These are phyloP conservation scores for Rhinolophus ferrumequinum DNA, from an alignment of 2,113 vertebrate genomes.

Conservation along the genomic window DNA sequence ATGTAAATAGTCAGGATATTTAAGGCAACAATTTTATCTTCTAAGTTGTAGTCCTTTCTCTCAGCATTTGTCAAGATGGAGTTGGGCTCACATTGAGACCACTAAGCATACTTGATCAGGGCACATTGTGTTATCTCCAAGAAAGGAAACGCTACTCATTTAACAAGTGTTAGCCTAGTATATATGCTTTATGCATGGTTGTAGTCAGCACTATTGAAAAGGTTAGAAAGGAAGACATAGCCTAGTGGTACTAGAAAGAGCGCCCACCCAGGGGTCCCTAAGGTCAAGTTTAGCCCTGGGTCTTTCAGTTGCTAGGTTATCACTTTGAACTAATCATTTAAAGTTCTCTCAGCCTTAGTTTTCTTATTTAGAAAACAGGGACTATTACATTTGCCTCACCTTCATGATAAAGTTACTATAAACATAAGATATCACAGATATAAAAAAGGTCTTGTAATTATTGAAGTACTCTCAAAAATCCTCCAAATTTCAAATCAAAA, in stretches of 20 bases:
- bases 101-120: neutral
- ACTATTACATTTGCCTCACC: neutral
- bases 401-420: neutral
- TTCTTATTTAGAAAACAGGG: neutral
- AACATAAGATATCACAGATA: neutral
- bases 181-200: neutral
- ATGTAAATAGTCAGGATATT: neutral
- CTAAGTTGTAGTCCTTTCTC: neutral
- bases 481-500: constrained; percentile 10
- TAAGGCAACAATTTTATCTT: neutral
- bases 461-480: neutral
- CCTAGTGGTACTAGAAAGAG: neutral
- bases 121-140: neutral
- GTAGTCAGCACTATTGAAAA: neutral
- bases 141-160: neutral
- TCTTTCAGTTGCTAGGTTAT: neutral
- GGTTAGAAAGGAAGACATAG: neutral
- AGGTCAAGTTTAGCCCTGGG: neutral
- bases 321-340: neutral
- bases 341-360: neutral
- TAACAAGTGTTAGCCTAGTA: neutral
- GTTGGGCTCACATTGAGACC: neutral
- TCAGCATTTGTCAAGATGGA: neutral
- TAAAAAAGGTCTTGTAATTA: neutral
- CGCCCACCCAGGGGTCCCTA: neutral